These are phyloP conservation scores for Hirundichthys speculiger DNA, from an alignment of 2,113 vertebrate genomes.

Conservation along the genomic window DNA sequence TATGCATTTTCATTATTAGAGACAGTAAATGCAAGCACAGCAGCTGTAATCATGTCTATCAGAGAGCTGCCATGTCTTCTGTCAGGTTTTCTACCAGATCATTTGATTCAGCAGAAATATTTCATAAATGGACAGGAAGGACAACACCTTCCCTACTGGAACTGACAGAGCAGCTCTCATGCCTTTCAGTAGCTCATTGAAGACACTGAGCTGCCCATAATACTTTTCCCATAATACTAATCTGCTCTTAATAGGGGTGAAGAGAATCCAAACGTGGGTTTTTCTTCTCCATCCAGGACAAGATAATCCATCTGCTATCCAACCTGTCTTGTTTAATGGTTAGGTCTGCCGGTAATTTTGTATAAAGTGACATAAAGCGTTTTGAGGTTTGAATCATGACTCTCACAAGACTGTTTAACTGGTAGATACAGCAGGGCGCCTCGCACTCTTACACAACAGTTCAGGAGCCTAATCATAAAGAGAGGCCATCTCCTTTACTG, in stretches of 20 bases:
- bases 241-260: background rate
- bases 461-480: no score
- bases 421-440: no score
- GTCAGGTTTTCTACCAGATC: slow-evolving; percentile 19
- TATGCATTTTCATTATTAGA: background rate
- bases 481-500: no score
- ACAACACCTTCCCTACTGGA: slow-evolving; percentile 9
- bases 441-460: no score
- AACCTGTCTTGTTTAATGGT: background rate
- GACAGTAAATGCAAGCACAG: slow-evolving; percentile 15
- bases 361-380: no score
- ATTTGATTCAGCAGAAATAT: slow-evolving; percentile 2
- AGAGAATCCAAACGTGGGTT: background rate
- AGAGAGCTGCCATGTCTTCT: slow-evolving; percentile 5
- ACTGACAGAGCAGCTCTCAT: slow-evolving; percentile 18
- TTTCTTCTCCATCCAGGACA: background rate
- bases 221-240: slow-evolving; percentile 12
- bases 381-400: no score
- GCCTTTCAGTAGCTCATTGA: slow-evolving; percentile 19
- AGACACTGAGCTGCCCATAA: slow-evolving; percentile 1
- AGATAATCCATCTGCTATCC: background rate
- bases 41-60: slow-evolving; percentile 37
- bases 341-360: no score
- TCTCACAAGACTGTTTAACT: no score
- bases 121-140: background rate